A percentile compares a stretch with the other conserved stretches of the same genome.
These are phyloP conservation scores for Malthinus seriepunctatus DNA, from an alignment of 2,888 invertebrate species.

Conservation along the genomic window DNA sequence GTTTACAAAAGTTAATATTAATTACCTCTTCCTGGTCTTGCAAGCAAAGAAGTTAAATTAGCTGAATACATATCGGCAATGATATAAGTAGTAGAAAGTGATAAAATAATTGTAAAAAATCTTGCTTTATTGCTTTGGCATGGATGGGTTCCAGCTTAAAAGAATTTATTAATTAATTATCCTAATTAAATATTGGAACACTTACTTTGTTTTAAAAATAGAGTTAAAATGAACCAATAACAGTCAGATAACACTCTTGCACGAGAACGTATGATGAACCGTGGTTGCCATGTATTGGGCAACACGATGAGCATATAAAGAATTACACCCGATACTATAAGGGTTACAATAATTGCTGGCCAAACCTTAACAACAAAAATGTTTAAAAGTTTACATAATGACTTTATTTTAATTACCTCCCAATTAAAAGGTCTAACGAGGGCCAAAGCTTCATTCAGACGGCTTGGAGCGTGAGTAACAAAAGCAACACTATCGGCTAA, in stretches of 20 bases:
- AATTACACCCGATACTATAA: slow-evolving; percentile 69
- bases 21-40: slow-evolving; percentile 66
- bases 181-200: not conserved
- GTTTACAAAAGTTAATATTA: not conserved
- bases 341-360: slow-evolving; percentile 69
- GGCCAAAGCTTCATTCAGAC: slow-evolving; percentile 73
- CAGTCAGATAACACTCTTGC: slow-evolving; percentile 61
- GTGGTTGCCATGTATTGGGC: slow-evolving; percentile 61
- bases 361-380: slow-evolving; percentile 60
- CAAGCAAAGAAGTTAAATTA: slow-evolving; percentile 74
- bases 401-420: slow-evolving; percentile 57
- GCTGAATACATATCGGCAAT: slow-evolving; percentile 80
- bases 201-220: slow-evolving; percentile 73
- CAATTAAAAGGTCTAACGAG: slow-evolving; percentile 73
- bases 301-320: slow-evolving; percentile 69
- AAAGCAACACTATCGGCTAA: slow-evolving; percentile 78
- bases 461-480: slow-evolving; percentile 73
- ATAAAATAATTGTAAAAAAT: slow-evolving; percentile 69
- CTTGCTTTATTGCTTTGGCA: slow-evolving; percentile 68
- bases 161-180: slow-evolving; percentile 23
- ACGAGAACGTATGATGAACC: slow-evolving; percentile 47
- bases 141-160: slow-evolving; percentile 61
- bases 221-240: slow-evolving; percentile 73
- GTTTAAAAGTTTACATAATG: not conserved
- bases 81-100: slow-evolving; percentile 76